These are phyloP conservation scores for Trissonchulus sp. DNA, from an alignment of 2,888 invertebrate species.

Conservation along the genomic window DNA sequence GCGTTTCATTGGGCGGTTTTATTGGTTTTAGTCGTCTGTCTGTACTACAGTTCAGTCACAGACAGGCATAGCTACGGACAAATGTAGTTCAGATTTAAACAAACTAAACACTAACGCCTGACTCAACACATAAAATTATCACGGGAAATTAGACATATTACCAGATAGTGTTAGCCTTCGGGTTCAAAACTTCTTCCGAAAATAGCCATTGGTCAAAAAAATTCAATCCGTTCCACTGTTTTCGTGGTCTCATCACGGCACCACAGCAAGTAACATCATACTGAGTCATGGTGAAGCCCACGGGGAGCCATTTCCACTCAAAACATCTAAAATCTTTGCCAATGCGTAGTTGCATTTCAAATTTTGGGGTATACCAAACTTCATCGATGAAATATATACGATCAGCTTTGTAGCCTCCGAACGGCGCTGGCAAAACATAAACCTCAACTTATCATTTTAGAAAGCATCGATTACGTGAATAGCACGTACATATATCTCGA, in stretches of 20 bases:
- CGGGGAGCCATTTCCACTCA: background rate
- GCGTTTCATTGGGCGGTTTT: too few relatives aligned
- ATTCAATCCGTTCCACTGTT: background rate
- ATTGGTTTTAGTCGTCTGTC: too few relatives aligned
- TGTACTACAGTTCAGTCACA: too few relatives aligned
- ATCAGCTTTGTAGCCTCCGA: background rate
- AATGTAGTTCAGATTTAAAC: too few relatives aligned
- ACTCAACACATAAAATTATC: too few relatives aligned
- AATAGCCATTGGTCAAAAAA: background rate
- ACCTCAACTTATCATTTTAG: too few relatives aligned
- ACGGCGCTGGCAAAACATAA: background rate
- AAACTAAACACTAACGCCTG: too few relatives aligned
- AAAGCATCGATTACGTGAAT: too few relatives aligned
- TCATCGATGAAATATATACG: slow-evolving; percentile 13
- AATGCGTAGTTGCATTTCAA: background rate
- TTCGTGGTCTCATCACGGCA: background rate
- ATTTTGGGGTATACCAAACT: slow-evolving; percentile 9
- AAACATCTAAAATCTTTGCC: background rate
- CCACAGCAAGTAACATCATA: slow-evolving; percentile 4
- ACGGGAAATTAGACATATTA: too few relatives aligned
- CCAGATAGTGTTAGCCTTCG: background rate
- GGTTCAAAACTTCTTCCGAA: background rate
- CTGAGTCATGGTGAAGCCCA: slow-evolving; percentile 16
- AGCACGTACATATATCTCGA: too few relatives aligned
- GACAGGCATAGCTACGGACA: too few relatives aligned